These are phyloP conservation scores for Dexiosoma caninum DNA, from an alignment of 2,888 invertebrate genomes.

Conservation along the genomic window DNA sequence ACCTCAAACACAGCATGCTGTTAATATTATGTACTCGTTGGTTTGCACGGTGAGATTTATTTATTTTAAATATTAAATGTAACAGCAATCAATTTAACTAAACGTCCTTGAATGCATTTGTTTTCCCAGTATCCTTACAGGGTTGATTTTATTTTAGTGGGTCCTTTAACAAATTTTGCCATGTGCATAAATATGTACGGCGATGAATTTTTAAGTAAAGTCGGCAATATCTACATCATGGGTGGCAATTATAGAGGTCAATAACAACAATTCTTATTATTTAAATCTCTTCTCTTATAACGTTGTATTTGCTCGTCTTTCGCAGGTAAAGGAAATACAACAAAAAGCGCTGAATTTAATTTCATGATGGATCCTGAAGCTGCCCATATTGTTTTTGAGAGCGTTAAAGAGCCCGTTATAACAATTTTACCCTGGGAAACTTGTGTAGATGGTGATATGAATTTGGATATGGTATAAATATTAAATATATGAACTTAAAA, in stretches of 20 bases:
- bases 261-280: background rate
- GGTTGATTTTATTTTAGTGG: conserved; percentile 82
- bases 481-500: background rate
- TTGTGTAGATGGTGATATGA: conserved; percentile 75
- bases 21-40: conserved; percentile 80
- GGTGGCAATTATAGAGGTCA: conserved; percentile 87
- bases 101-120: background rate
- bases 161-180: conserved; percentile 88
- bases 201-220: conserved; percentile 79
- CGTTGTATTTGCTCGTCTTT: no score
- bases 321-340: conserved; percentile 81
- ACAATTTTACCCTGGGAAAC: conserved; percentile 84
- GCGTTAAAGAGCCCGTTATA: conserved; percentile 79
- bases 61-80: background rate
- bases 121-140: conserved; percentile 77
- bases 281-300: background rate
- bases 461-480: conserved; percentile 66
- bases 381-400: conserved; percentile 82
- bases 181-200: conserved; percentile 83
- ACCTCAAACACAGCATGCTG: conserved; percentile 80
- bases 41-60: conserved; percentile 79
- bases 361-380: conserved; percentile 87
- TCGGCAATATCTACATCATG: conserved; percentile 85
- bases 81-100: background rate
- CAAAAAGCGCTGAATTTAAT: conserved; percentile 85